phyloP scores from a whole-genome alignment of 2,113 vertebrate species.

The Sinocyclocheilus anshuiensis region DNA sequence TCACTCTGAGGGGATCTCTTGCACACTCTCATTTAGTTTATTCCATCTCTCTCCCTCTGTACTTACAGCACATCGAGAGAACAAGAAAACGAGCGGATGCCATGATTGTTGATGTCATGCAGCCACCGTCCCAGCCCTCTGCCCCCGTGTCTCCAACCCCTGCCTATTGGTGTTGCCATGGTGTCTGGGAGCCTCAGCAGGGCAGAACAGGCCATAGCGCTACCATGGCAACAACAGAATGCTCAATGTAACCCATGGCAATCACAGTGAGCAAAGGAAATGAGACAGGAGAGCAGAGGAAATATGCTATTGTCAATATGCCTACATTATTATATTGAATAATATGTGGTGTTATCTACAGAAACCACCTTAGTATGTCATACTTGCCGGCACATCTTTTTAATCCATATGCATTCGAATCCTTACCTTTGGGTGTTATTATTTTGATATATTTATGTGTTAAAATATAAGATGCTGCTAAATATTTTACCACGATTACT shows the following conservation, averaged over 20 bases:
- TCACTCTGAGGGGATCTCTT: constrained; percentile 36
- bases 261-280: constrained; percentile 48
- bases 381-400: not conserved
- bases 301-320: not conserved
- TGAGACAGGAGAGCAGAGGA: constrained; percentile 27
- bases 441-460: not conserved
- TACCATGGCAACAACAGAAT: constrained; percentile 62
- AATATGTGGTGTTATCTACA: not conserved
- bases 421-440: not conserved
- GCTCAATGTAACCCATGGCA: constrained; percentile 60
- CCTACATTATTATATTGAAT: not conserved
- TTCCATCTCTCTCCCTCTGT: not conserved
- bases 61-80: constrained; percentile 25
- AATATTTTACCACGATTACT: not conserved
- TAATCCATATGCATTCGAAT: not conserved
- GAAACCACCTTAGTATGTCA: not conserved
- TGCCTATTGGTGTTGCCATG: constrained; percentile 61
- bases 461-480: not conserved
- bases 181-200: constrained; percentile 57
- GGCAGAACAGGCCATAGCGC: constrained; percentile 56
- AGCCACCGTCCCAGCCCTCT: not conserved
- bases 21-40: constrained; percentile 26
- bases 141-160: constrained; percentile 45
- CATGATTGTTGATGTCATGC: constrained; percentile 28
- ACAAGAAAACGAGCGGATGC: constrained; percentile 32